Evolutionary conservation across 2,888 invertebrate species (phyloP), one percentile per base, ranked within the genome.

Genomic region (Acrocera orbiculus): DNA sequence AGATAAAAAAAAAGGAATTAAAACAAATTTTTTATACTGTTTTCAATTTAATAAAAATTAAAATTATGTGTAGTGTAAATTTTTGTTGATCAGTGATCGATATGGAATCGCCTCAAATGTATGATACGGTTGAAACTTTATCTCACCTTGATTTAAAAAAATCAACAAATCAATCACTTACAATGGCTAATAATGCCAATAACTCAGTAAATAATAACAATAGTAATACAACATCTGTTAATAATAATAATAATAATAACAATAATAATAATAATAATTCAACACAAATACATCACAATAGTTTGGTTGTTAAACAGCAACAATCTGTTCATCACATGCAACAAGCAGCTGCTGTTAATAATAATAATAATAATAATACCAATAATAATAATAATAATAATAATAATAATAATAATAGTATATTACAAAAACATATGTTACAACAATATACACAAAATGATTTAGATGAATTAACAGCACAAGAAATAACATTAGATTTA

Each of bases 401-500:
- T 26, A 45, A 42, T 27, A 43, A 43, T 10, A 40, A 44, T 32
- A 56, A 52, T 17, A 51, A 51, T 39, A 69, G 52, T 60, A 66
- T 58, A 65, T 62, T 55, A 63, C 69, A 51, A 59, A 67, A 48
- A 62, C 66, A 44, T 61, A 68, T 80, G 49, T 65, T 76, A 48
- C 70, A 79, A 38, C 72, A 73, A 45, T 80, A 78, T 59, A 73
- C 77, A 40, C 79, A 81, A 38, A 77, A 78, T 40, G 86, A 89
- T 53, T 63, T 89, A 40, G 80, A 82, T 54, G 89, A 89, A 57
- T 70, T 92, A 50, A 87, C 86, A 58, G 81, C 82, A 37, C 85
- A 87, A 45, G 92, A 92, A 62, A 86, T 90, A 56, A 85, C 86
- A 43, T 66, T 92, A 52, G 90, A 92, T 53, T 66, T 92, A 44